Evolutionary conservation across 2,888 invertebrate genomes (phyloP).

Genomic region (Drosophila dives): DNA sequence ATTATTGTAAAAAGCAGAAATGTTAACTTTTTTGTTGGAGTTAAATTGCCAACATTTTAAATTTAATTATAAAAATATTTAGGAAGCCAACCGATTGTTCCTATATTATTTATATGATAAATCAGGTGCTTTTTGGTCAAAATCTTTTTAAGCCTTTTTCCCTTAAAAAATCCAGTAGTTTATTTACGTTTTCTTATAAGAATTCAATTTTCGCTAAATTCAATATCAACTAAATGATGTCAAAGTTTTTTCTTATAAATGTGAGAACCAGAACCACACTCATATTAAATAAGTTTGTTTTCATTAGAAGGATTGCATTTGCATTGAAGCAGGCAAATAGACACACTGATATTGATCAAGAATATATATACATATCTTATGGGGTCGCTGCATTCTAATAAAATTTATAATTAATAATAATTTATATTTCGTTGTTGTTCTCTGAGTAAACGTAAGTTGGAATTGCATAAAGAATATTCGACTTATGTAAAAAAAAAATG

Average conservation of each 20-base stretch:
- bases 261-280: neutral
- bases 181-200: neutral
- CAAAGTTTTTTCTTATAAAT: neutral
- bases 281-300: neutral
- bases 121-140: neutral
- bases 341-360: too few species aligned
- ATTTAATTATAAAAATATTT: neutral
- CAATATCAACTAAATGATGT: neutral
- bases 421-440: neutral
- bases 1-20: neutral
- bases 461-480: neutral
- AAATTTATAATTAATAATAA: neutral
- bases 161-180: neutral
- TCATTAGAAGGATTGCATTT: neutral
- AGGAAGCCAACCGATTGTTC: neutral
- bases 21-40: neutral
- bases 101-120: neutral
- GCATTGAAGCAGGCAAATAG: neutral
- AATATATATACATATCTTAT: too few species aligned
- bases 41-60: neutral
- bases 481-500: too few species aligned
- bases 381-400: accelerated
- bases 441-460: neutral
- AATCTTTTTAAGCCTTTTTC: neutral
- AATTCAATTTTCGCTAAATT: neutral